Conservation (phyloP, 1,140 invertebrate genomes). For the Zaprionus davidi region DNA sequence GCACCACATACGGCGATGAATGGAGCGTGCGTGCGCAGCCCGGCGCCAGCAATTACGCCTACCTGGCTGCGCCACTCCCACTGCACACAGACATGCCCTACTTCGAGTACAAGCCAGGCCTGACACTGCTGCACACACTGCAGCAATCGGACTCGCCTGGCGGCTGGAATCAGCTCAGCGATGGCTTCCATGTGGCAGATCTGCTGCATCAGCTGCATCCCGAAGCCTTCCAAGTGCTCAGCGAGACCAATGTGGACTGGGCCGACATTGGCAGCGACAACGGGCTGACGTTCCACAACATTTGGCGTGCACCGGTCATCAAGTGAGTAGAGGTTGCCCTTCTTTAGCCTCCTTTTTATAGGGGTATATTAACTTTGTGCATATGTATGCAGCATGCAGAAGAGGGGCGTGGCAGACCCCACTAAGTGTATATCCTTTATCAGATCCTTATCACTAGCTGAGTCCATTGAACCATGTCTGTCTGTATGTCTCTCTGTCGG, state of each 20-base stretch:
- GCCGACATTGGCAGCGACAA: conserved; percentile 87
- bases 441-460: too few species aligned
- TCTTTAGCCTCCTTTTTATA: too few species aligned
- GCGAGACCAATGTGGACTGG: conserved; percentile 87
- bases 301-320: conserved; percentile 87
- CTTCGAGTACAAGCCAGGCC: conserved; percentile 89
- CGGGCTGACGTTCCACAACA: conserved; percentile 86
- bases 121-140: conserved; percentile 88
- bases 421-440: too few species aligned
- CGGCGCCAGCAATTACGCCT: conserved; percentile 89
- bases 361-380: too few species aligned
- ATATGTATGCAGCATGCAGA: too few species aligned
- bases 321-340: conserved; percentile 80
- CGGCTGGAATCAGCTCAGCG: conserved; percentile 87
- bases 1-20: conserved; percentile 87
- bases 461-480: too few species aligned
- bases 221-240: conserved; percentile 86
- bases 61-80: conserved; percentile 87
- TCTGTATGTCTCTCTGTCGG: too few species aligned
- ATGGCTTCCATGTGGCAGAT: conserved; percentile 86
- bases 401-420: too few species aligned
- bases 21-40: conserved; percentile 87
- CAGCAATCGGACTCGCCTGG: conserved; percentile 87
- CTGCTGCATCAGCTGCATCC: conserved; percentile 85
- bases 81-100: conserved; percentile 90